Evolutionary conservation across 2,113 vertebrate species (phyloP), one percentile per base, ranked within the genome.

Genomic region (Narcine bancroftii): DNA sequence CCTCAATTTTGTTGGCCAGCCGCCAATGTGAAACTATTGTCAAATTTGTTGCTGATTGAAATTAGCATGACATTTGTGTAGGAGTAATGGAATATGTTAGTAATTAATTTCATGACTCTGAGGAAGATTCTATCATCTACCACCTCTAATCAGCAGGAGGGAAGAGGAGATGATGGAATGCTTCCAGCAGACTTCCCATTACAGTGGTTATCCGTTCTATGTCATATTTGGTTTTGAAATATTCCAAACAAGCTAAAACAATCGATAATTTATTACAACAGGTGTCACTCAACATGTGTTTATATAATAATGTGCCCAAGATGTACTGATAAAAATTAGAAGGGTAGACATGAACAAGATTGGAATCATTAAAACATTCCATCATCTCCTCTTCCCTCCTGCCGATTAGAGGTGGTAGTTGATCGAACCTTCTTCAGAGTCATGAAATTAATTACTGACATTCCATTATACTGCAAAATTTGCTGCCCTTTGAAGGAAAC

Each of bases 1-100:
- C 96, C 96, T 96, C 95, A 95, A 95, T 95, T 95, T 95, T 96
- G 96, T 96, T 98, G 97, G 96, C 96, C 93, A 93, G 93, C 94
- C 95, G 96, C 96, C 97, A 97, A 94, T 95, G 93, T 94, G 93
- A 96, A 96, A 95, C 96, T 96, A 95, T 96, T 97, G 95, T 96
- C 96, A 96, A 96, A 94, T 94, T 96, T 96, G 96, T 96, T 96
- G 96, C 96, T 96, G 97, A 97, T 98, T 96, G 96, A 97, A 98
- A 97, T 97, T 97, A 98, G 97, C 95, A 96, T 98, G 98, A 97
- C 97, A 98, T 98, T 99, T 98, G 96, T 95, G 93, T 96, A 94
- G 96, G 96, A 96, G 96, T 97, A 97, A 98, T 98, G 96, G 97
- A 97, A 98, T 98, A 96, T 95, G 95, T 96, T 95, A 96, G 96